phyloP scores from a whole-genome alignment of 1,140 invertebrate species.

The Drosophila eugracilis region DNA sequence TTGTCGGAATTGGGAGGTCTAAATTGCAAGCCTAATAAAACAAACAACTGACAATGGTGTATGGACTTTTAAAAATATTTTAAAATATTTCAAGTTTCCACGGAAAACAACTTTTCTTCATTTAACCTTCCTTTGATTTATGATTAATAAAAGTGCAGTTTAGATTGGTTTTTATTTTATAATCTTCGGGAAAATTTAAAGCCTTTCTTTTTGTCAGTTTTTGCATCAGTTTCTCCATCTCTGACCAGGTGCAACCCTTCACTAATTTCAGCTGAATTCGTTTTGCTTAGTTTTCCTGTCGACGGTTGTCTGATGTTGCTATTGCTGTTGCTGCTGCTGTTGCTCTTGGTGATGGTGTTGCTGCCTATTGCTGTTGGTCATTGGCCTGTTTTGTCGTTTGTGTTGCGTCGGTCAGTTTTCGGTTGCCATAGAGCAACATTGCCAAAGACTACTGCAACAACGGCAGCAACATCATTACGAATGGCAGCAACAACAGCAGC shows the following conservation, averaged over 20 bases:
- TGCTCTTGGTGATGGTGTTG: background rate
- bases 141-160: no score
- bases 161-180: no score
- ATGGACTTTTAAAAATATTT: no score
- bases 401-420: slow-evolving; percentile 33
- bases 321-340: background rate
- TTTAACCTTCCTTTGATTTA: no score
- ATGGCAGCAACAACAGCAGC: background rate
- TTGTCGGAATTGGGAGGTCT: background rate
- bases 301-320: background rate
- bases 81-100: no score
- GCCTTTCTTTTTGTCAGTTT: background rate
- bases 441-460: background rate
- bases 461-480: background rate
- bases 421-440: slow-evolving; percentile 3
- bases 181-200: background rate
- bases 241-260: slow-evolving; percentile 1
- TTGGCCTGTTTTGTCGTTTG: slow-evolving; percentile 17
- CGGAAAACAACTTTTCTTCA: no score
- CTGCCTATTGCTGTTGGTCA: slow-evolving; percentile 4
- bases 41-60: no score
- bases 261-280: background rate
- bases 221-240: background rate
- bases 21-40: background rate
- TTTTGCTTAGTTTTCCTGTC: background rate